Evolutionary conservation across 92 coral and sea anemone genomes (phyloP).

Genomic region (Porites cylindrica): DNA sequence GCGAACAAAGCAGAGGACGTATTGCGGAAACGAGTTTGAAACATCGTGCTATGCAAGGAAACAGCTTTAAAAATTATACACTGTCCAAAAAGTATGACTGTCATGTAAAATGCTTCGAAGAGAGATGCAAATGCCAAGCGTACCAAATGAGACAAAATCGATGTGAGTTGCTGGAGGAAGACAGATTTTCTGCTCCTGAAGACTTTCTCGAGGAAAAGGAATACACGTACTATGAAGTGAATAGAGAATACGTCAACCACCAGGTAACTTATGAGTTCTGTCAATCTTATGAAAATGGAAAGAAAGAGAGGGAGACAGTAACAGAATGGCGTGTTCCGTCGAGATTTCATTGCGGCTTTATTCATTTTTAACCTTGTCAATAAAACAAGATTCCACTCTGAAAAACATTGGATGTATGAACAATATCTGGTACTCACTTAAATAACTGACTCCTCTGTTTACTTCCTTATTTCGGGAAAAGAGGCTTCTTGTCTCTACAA

Average conservation of each 20-base stretch:
- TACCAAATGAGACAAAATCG: constrained; percentile 26
- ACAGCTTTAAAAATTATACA: constrained; percentile 43
- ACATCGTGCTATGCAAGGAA: constrained; percentile 33
- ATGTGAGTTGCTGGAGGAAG: constrained; percentile 41
- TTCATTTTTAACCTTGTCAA: too few relatives aligned
- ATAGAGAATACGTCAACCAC: background rate
- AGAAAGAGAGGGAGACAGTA: too few relatives aligned
- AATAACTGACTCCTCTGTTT: too few relatives aligned
- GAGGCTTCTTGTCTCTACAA: too few relatives aligned
- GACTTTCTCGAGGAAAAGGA: background rate
- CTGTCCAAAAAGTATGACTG: constrained; percentile 14
- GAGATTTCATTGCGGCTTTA: too few relatives aligned
- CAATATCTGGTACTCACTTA: too few relatives aligned
- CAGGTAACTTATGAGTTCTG: constrained; percentile 2
- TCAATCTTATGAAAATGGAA: too few relatives aligned
- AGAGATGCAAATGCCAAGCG: constrained; percentile 44
- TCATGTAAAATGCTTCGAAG: constrained; percentile 41
- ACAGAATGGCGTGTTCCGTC: too few relatives aligned
- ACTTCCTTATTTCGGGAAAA: too few relatives aligned
- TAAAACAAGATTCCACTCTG: too few relatives aligned
- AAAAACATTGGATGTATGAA: too few relatives aligned
- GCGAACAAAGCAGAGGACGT: background rate
- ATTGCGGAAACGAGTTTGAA: background rate
- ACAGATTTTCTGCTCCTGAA: constrained; percentile 23
- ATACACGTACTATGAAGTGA: constrained; percentile 24